Evolutionary conservation across 2,113 vertebrate species (phyloP), one percentile per base, ranked within the genome.

Genomic region (Gadus macrocephalus): DNA sequence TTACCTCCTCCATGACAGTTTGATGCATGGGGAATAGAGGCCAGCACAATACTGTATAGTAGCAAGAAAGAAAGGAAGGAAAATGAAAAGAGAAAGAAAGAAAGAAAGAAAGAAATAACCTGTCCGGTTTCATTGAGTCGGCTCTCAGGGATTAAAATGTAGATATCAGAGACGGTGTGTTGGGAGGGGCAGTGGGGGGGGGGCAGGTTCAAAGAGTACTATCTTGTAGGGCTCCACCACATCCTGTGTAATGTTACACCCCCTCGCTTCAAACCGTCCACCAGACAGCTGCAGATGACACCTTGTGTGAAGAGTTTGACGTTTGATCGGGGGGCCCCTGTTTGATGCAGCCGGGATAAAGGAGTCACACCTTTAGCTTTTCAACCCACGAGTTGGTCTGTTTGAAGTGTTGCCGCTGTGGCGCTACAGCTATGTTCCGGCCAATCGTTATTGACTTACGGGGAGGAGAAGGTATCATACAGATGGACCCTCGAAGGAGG

Each of bases 241-340:
- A 71, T 67, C 74, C 81, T 88, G 80, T 83, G 84, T 82, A 85
- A 89, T 80, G 86, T 89, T 89, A 87, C 81, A 84, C 82, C 70
- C 81, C 82, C 71, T 79, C 78, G 85, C 85, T 89, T 92, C 89
- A 91, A 89, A 91, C 82, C 61, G 58, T n/a, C 59, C 22, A 66
- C 74, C 5, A 85, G 81, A 86, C 86, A 85, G 88, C 83, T 73
- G 78, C 69, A 84, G 85, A 89, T 90, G 87, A 88, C 87, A 87
- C 83, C 87, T 86, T 81, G 85, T 91, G 91, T 91, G 89, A 92
- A 91, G 91, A 81, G 79, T 82, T 79, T 84, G 87, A 88, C 86
- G 86, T 92, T 92, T 92, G 89, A 92, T 92, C 82, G 86, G 79
- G 87, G 62, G 20, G 12, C 15, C 75, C 75, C 77, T 76, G 85